Base-by-base conservation (phyloP, 2,888 invertebrate genomes). In the Sarcophaga subvicina region DNA sequence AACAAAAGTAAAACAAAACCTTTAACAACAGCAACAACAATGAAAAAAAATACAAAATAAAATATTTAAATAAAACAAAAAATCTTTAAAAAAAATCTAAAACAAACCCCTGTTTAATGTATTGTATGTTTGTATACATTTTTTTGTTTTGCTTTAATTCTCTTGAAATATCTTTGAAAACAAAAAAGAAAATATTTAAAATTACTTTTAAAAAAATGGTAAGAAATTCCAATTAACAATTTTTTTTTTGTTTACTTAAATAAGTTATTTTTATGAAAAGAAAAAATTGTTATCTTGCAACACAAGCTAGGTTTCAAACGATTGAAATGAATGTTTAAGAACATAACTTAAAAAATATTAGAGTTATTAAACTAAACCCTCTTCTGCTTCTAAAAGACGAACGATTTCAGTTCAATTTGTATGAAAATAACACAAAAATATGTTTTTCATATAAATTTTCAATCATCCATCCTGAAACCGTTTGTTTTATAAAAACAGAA, bases 201-300 rank as follows among this genome's bases (percentile, higher is more conserved):
- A 67, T 49, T 63, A 79, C 27, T 22, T 22, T 66, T 22, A 79
- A 62, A 4, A 70, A 67, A 81, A 67, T 62, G 85, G 82, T 86
- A 82, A 82, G 82, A 81, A 78, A 27, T 71, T 64, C 4, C 45
- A 62, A 1, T 49, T 49, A 49, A 12, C 2, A 73, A 20, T 1
- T 22, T 60, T 27, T 27, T 27, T 27, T 27, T 27, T 25, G 2
- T 25, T 25, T 25, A 4, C 4, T 27, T 73, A 73, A 22, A 67
- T 73, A 67, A 80, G 62, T 25, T 72, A 71, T 47, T 69, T 60
- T 69, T 60, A 54, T 72, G 22, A 47, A 11, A 59, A 63, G 17
- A 62, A 49, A 49, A 49, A 12, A 12, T 49, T 3, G 1, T 14
- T 1, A 49, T 12, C 14, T 14, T 14, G 10, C 14, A 8, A 12